A percentile compares a stretch with the other conserved stretches of the same genome.
These are phyloP conservation scores for Girardinichthys multiradiatus DNA, from an alignment of 2,113 vertebrate genomes.

Conservation along the genomic window DNA sequence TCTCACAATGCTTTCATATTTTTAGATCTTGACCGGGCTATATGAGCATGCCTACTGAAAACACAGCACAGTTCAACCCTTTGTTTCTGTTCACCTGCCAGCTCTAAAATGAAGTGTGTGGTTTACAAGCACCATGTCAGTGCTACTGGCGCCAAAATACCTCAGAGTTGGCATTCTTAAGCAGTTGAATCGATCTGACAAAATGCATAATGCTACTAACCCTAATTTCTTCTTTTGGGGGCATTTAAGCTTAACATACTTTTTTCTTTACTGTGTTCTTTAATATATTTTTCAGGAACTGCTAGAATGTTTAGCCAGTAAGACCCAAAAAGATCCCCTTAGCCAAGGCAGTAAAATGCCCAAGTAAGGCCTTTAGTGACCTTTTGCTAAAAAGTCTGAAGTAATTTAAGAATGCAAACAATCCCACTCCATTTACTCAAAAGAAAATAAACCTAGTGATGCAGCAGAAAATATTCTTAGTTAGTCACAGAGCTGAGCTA, in stretches of 20 bases:
- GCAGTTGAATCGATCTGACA: neutral
- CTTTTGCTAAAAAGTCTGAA: neutral
- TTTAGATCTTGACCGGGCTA: constrained; percentile 55
- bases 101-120: constrained; percentile 30
- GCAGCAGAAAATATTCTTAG: neutral
- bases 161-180: constrained; percentile 29
- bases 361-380: neutral
- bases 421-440: too few relatives aligned
- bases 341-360: neutral
- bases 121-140: constrained; percentile 20
- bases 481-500: neutral
- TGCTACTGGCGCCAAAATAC: constrained; percentile 32
- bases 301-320: neutral
- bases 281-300: too few relatives aligned
- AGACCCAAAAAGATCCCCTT: too few relatives aligned
- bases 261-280: too few relatives aligned
- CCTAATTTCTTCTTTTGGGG: too few relatives aligned
- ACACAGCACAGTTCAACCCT: constrained; percentile 43
- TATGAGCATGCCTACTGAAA: constrained; percentile 48
- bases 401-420: too few relatives aligned
- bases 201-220: neutral
- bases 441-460: too few relatives aligned
- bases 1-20: constrained; percentile 54
- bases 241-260: too few relatives aligned
- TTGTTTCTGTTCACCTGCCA: constrained; percentile 58